A percentile compares a stretch with the other conserved stretches of the same genome.
Conservation (phyloP, 1,140 invertebrate genomes). For the Orchestia grillus region DNA sequence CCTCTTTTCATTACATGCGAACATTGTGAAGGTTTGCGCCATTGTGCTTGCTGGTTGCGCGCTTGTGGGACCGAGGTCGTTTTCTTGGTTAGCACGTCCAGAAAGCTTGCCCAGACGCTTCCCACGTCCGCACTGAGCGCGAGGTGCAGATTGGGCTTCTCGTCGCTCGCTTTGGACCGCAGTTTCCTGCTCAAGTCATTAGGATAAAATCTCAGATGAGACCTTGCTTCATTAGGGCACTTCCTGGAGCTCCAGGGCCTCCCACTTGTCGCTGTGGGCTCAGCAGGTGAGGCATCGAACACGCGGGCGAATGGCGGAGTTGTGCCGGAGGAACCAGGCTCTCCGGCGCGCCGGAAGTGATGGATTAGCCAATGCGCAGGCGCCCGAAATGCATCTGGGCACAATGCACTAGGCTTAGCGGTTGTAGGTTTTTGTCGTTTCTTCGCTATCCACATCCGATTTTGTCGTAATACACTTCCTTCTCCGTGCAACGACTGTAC, state of each 20-base stretch:
- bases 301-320: neutral
- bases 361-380: neutral
- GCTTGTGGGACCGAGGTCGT: neutral
- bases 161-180: neutral
- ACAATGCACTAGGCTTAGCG: neutral
- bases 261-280: conserved; percentile 19
- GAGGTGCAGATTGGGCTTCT: neutral
- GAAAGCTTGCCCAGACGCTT: neutral
- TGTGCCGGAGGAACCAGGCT: neutral
- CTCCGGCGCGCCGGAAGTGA: neutral
- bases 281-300: conserved; percentile 22
- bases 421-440: neutral
- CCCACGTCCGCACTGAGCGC: conserved; percentile 1
- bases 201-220: conserved; percentile 50
- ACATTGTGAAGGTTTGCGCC: neutral
- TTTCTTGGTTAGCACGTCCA: neutral
- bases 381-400: neutral
- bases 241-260: conserved; percentile 7
- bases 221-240: conserved; percentile 41
- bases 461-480: neutral
- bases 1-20: neutral
- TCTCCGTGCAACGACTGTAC: neutral
- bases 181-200: conserved; percentile 56
- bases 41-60: conserved; percentile 10
- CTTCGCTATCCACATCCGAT: neutral